Conservation (phyloP, 2,113 vertebrate genomes). For the Phyllostomus discolor region DNA sequence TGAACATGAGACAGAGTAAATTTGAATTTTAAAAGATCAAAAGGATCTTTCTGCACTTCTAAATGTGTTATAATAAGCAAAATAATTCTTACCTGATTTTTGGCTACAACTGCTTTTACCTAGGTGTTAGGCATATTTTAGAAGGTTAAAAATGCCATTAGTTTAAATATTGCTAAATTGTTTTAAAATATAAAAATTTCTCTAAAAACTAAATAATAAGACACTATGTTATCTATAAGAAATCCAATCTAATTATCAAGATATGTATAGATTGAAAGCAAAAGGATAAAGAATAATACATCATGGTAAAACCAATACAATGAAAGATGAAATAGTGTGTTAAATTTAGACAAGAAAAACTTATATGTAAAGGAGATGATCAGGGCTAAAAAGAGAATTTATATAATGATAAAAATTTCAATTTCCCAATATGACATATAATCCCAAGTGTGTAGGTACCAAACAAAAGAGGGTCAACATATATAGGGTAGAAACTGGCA, state of each 20-base stretch:
- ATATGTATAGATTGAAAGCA: not conserved
- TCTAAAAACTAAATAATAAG: not conserved
- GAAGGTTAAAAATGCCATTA: not conserved
- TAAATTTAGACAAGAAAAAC: not conserved
- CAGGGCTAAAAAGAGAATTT: not conserved
- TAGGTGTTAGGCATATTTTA: not conserved
- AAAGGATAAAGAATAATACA: not conserved
- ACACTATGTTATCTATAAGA: not conserved
- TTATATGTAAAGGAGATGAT: not conserved
- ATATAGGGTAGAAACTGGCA: not conserved
- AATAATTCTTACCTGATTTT: conserved; percentile 31
- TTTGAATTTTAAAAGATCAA: conserved; percentile 42
- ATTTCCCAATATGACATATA: not conserved
- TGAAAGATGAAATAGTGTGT: not conserved
- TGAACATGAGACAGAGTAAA: conserved; percentile 34
- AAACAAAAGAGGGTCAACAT: not conserved
- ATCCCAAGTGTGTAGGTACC: not conserved
- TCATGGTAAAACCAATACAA: not conserved
- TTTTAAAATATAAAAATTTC: not conserved
- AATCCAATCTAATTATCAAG: not conserved
- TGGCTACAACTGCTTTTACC: not conserved
- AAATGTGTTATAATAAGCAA: not conserved
- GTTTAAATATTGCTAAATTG: not conserved
- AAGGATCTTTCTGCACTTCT: not conserved
- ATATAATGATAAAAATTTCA: not conserved